Conservation (phyloP, 35 echinoderm and acorn worm genomes). For the Anneissia japonica region DNA sequence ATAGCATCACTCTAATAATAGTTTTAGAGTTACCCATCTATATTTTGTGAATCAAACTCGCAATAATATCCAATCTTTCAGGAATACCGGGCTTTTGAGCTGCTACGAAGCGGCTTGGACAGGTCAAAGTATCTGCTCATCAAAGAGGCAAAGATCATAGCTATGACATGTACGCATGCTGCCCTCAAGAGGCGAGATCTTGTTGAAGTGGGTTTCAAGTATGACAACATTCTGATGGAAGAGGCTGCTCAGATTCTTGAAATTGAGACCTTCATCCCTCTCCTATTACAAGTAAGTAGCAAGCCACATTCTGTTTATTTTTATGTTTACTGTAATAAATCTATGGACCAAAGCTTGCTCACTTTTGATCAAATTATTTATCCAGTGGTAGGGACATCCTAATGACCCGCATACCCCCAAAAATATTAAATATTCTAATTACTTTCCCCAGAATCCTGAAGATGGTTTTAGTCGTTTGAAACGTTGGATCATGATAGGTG, state of each 20-base stretch:
- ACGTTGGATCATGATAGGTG: conserved; percentile 99
- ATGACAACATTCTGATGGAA: conserved; percentile 99
- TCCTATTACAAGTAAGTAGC: conserved; percentile 77
- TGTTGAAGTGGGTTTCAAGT: conserved; percentile 84
- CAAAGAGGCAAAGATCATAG: conserved; percentile 99
- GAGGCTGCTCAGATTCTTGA: conserved; percentile 94
- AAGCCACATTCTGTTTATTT: too few species aligned
- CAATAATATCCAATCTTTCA: conserved; percentile 5
- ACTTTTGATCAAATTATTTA: too few species aligned
- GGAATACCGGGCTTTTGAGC: conserved; percentile 97
- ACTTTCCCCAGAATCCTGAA: conserved; percentile 69
- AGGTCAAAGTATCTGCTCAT: conserved; percentile 93
- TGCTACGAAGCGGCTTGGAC: conserved; percentile 82
- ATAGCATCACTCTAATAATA: too few species aligned
- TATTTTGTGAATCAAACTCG: not conserved
- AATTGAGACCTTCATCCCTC: conserved; percentile 96
- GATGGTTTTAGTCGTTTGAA: conserved; percentile 97
- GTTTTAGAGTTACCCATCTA: not conserved
- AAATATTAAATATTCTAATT: too few species aligned
- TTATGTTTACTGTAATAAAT: too few species aligned
- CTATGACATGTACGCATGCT: conserved; percentile 99
- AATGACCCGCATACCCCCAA: too few species aligned
- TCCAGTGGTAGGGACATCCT: too few species aligned
- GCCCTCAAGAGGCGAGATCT: conserved; percentile 94
- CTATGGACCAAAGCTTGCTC: too few species aligned